A percentile compares a stretch with the other conserved stretches of the same genome.
phyloP scores from a whole-genome alignment of 2,888 invertebrate species.

The Asteroscopus sphinx region DNA sequence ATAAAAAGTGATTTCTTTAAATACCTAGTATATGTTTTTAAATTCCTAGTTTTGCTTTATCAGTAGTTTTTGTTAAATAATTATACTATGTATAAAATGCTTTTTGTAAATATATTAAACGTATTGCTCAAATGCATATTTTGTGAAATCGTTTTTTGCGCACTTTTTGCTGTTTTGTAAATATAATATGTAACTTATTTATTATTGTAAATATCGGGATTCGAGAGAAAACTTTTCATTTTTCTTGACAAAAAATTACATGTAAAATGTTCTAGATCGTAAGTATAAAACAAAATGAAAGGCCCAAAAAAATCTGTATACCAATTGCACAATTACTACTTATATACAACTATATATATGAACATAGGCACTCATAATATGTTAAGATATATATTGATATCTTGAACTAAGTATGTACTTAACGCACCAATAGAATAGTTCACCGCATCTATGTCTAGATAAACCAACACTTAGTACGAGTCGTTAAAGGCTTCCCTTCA shows the following conservation, averaged over 20 bases:
- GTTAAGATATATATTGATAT: conserved; percentile 70
- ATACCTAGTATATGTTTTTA: conserved; percentile 29
- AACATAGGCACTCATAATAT: conserved; percentile 72
- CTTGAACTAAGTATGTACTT: conserved; percentile 63
- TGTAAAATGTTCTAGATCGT: conserved; percentile 66
- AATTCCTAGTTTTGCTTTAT: conserved; percentile 43
- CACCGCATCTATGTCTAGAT: conserved; percentile 71
- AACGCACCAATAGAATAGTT: conserved; percentile 81
- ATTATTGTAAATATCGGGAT: conserved; percentile 73
- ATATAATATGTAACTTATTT: conserved; percentile 75
- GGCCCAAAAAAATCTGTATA: conserved; percentile 86
- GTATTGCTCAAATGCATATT: conserved; percentile 90
- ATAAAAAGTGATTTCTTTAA: conserved; percentile 30
- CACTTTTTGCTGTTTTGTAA: conserved; percentile 88
- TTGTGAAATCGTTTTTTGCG: conserved; percentile 89
- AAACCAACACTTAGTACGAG: conserved; percentile 44
- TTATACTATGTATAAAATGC: conserved; percentile 74
- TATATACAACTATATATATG: conserved; percentile 78
- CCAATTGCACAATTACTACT: conserved; percentile 86
- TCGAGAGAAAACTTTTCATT: conserved; percentile 74
- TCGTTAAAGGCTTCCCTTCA: conserved; percentile 29
- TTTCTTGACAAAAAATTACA: conserved; percentile 60
- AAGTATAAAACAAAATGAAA: conserved; percentile 79
- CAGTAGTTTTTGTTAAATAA: conserved; percentile 53
- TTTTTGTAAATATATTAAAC: conserved; percentile 87